Base-by-base conservation (phyloP, 2,113 vertebrate genomes). In the Fulmarus glacialis region DNA sequence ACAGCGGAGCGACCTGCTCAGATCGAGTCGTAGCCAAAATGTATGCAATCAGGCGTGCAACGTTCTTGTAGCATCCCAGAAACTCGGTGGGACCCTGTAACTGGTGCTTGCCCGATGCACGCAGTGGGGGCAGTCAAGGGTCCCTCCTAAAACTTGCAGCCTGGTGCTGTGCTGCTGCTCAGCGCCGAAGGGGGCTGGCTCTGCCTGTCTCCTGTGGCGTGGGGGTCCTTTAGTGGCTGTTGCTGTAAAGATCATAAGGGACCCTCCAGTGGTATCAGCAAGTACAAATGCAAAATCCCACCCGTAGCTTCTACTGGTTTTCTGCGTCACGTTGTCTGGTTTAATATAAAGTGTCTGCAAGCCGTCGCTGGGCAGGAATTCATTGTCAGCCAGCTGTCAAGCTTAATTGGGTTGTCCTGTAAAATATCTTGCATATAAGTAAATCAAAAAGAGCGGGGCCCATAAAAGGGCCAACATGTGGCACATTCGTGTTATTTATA, bases 401-500 rank as follows among this genome's bases (percentile, higher is more conserved):
- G 7, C 60, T 89, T 95, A 92, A 89, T 90, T 89, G 91, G 77
- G 38, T 34, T 95, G 81, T 87, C 92, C 80, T 79, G 91, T 82
- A 72, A 84, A 92, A 95, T 52, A 83, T 43, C 75, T 90, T 81
- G 80, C 86, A 62, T 93, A 45, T 64, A 87, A 74, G 82, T 91
- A 95, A 97, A 95, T 91, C 38, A 81, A 67, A 78, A 93, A 82
- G 83, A 91, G 80, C 9, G 19, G 77, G 89, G 43, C 63, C 72
- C 36, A 16, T 93, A 43, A 78, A 93, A 83, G 80, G 92, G 88
- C 82, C 75, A 87, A 83, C 12, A 5, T 82, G 95, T 84, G 73
- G 80, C 73, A 91, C 72, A 56, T 9, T 66, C 55, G 9, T 79
- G 77, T 90, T 93, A 87, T 95, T 95, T 96, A 95, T 92, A 89